A percentile compares a stretch with the other conserved stretches of the same genome.
These are phyloP conservation scores for Phlogophora meticulosa DNA, from an alignment of 2,888 invertebrate species.

Conservation along the genomic window DNA sequence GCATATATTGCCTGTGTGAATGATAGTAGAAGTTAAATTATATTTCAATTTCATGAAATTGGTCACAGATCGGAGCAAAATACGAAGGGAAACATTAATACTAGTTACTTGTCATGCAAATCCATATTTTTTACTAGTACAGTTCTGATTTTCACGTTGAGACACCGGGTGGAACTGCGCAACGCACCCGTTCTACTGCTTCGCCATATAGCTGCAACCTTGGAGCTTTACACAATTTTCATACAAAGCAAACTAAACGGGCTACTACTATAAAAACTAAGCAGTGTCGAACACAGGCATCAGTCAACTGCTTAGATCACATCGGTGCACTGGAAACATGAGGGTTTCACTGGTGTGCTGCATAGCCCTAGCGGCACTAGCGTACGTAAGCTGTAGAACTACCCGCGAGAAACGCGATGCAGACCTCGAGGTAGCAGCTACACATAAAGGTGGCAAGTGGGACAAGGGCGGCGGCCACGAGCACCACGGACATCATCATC, in stretches of 20 bases:
- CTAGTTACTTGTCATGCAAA: conserved; percentile 28
- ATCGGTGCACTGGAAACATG: conserved; percentile 81
- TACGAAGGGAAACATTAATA: conserved; percentile 12
- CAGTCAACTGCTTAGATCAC: conserved; percentile 81
- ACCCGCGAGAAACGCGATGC: conserved; percentile 86
- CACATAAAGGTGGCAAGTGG: conserved; percentile 83
- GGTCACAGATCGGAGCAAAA: neutral
- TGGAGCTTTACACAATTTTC: conserved; percentile 88
- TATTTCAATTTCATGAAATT: neutral
- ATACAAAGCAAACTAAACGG: conserved; percentile 81
- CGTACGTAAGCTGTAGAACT: conserved; percentile 89
- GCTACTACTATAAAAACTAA: conserved; percentile 87
- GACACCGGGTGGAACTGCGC: conserved; percentile 80
- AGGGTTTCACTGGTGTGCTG: conserved; percentile 82
- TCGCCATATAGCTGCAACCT: conserved; percentile 83
- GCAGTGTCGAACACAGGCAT: conserved; percentile 74
- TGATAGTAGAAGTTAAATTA: neutral
- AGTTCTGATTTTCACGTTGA: conserved; percentile 73
- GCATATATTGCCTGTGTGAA: neutral
- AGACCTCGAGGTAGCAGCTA: conserved; percentile 91
- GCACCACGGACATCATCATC: conserved; percentile 92
- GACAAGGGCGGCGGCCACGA: conserved; percentile 92
- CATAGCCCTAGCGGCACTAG: conserved; percentile 88
- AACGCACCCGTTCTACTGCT: conserved; percentile 76
- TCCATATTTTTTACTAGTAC: conserved; percentile 48